Conservation (phyloP, 2,113 vertebrate species). For the Pseudorhombus dupliciocellatus region DNA sequence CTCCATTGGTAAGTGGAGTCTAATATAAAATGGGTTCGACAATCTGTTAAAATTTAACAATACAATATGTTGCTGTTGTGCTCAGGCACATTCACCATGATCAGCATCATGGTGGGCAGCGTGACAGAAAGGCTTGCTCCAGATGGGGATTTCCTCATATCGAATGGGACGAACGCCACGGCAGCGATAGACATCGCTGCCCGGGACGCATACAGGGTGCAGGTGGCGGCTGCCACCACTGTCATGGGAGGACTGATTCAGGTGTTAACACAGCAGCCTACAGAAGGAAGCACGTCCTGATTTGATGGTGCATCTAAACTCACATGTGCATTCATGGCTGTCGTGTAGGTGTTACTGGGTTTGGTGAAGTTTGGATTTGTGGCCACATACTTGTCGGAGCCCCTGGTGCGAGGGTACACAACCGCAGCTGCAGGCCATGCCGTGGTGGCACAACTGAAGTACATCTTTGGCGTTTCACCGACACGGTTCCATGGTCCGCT, state of each 20-base stretch:
- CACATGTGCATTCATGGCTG: background rate
- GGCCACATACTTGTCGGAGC: constrained; percentile 94
- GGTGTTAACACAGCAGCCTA: constrained; percentile 72
- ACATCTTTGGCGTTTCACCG: constrained; percentile 85
- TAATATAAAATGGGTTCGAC: background rate
- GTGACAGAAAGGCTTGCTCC: constrained; percentile 87
- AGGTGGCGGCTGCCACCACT: constrained; percentile 88
- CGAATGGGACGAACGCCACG: constrained; percentile 79
- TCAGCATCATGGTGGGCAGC: constrained; percentile 96
- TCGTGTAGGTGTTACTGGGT: constrained; percentile 87
- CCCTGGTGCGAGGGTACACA: constrained; percentile 92
- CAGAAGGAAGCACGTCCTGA: background rate
- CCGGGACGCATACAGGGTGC: constrained; percentile 81
- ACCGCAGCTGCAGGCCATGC: constrained; percentile 90
- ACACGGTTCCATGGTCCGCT: constrained; percentile 82
- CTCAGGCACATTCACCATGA: constrained; percentile 93
- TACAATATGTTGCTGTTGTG: background rate
- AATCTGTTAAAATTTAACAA: too few species aligned
- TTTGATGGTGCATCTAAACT: constrained; percentile 4
- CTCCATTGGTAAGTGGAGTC: constrained; percentile 86
- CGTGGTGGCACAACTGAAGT: constrained; percentile 90
- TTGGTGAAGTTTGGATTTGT: constrained; percentile 94
- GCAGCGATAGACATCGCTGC: constrained; percentile 56
- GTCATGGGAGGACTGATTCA: constrained; percentile 91
- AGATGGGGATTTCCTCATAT: constrained; percentile 70